phyloP scores from a whole-genome alignment of 1,140 invertebrate genomes.

The Oreohelix idahoensis region DNA sequence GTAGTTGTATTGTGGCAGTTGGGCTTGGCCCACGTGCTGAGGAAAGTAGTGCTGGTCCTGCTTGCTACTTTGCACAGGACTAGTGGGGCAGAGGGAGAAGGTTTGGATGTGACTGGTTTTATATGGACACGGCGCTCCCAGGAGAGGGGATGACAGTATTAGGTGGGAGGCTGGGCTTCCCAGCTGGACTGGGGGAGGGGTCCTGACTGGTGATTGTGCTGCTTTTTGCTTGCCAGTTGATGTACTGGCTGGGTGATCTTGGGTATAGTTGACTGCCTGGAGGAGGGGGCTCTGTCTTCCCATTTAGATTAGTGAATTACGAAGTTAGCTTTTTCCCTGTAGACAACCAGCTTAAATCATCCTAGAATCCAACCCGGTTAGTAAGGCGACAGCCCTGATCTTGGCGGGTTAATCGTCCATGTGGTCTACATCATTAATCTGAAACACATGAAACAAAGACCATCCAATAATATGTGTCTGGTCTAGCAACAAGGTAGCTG shows the following conservation, averaged over 20 bases:
- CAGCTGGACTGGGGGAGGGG: conserved; percentile 27
- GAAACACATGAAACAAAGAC: too few species aligned
- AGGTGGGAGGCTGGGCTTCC: conserved; percentile 19
- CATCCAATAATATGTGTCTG: too few species aligned
- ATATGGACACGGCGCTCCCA: background rate
- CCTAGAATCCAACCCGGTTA: conserved; percentile 89
- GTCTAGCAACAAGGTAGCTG: too few species aligned
- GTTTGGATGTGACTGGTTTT: background rate
- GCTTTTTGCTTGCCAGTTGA: conserved; percentile 63
- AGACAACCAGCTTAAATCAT: conserved; percentile 88
- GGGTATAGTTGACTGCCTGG: conserved; percentile 38
- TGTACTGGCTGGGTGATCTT: conserved; percentile 61
- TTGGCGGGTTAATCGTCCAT: conserved; percentile 90
- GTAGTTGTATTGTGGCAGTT: conserved; percentile 48
- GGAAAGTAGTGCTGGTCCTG: conserved; percentile 27
- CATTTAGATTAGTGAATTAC: conserved; percentile 60
- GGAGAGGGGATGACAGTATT: background rate
- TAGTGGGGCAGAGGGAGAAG: background rate
- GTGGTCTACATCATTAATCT: conserved; percentile 97
- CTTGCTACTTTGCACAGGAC: conserved; percentile 3
- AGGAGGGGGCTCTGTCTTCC: conserved; percentile 47
- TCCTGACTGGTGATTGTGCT: conserved; percentile 10
- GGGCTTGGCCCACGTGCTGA: conserved; percentile 31
- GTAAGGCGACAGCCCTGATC: conserved; percentile 90
- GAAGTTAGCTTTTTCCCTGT: conserved; percentile 65